Evolutionary conservation across 1,140 invertebrate species (phyloP), one percentile per base, ranked within the genome.

Genomic region (Drosophila mayri): DNA sequence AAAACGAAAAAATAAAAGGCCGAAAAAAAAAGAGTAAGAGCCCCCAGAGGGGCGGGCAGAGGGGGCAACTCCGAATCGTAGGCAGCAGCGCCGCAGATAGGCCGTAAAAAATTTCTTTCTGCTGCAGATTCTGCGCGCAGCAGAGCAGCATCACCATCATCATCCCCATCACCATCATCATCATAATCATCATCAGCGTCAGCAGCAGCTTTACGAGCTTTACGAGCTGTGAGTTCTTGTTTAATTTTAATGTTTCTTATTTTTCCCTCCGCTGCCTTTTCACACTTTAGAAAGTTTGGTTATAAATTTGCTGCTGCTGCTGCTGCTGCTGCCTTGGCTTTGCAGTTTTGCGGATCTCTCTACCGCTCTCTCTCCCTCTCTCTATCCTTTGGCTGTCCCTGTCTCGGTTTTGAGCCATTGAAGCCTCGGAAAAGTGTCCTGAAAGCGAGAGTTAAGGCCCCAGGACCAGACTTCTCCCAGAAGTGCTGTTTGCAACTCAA

Each of bases 51-150:
- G 54, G 37, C 11, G 8, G 60, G 28, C 20, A 35, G 35, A 14
- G 25, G 47, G 32, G 72, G 61, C 57, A 40, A 55, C 68, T 63
- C 44, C 47, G 76, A 79, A 84, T 83, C 76, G 76, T 84, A 83
- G 81, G 55, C 78, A 64, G 22, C 71, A 44, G 16, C 78, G 37
- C 47, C 54, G 66, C 80, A 76, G 71, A 84, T 83, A 83, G 81
- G 81, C 81, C 81, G 81, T 80, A 79, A 76, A 55, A 73, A 84
- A 84, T 84, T 84, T 83, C 81, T 84, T 83, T 83, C 73, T 66
- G 43, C 68, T 82, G 80, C 79, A 83, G 75, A 82, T 67, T 78
- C 73, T 84, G 66, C 72, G 65, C 70, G 59, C 73, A 76, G 58
- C 72, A 49, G 40, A 75, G 40, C 50, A 81, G 25, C 54, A 57